A percentile compares a stretch with the other conserved stretches of the same genome.
These are phyloP conservation scores for Syndactyla subalaris DNA, from an alignment of 2,797 vertebrate genomes.

Conservation along the genomic window DNA sequence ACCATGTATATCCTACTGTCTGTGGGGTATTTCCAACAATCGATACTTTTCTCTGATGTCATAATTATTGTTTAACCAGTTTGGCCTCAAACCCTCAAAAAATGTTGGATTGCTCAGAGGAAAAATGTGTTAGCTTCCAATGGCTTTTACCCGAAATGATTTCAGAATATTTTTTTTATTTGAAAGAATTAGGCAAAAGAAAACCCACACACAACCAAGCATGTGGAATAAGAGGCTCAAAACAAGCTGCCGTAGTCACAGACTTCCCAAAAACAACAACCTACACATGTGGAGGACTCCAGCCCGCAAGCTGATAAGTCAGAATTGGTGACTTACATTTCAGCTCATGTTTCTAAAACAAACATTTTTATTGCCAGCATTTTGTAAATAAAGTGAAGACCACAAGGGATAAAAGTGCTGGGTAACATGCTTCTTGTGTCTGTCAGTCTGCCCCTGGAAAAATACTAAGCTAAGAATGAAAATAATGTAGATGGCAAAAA, in stretches of 20 bases:
- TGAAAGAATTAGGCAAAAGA: background rate
- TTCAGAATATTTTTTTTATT: background rate
- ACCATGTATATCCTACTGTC: background rate
- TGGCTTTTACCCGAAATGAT: background rate
- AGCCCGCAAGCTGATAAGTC: background rate
- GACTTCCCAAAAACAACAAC: background rate
- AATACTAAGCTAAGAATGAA: conserved; percentile 19
- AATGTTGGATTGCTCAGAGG: background rate
- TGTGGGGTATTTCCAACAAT: background rate
- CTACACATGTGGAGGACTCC: background rate
- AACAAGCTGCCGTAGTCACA: background rate
- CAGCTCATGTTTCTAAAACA: conserved; percentile 56
- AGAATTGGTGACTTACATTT: conserved; percentile 22
- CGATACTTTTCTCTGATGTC: background rate
- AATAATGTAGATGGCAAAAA: conserved; percentile 39
- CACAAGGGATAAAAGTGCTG: background rate
- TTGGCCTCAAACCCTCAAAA: background rate
- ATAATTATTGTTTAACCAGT: background rate
- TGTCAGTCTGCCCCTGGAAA: conserved; percentile 18
- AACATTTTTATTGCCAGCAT: background rate
- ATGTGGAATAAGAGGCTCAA: background rate
- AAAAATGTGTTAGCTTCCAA: background rate
- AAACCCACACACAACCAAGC: background rate
- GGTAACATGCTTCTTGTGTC: conserved; percentile 17
- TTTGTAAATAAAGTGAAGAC: background rate